Evolutionary conservation across 2,797 vertebrate species (phyloP).

Genomic region (Sebastiscus tertius): DNA sequence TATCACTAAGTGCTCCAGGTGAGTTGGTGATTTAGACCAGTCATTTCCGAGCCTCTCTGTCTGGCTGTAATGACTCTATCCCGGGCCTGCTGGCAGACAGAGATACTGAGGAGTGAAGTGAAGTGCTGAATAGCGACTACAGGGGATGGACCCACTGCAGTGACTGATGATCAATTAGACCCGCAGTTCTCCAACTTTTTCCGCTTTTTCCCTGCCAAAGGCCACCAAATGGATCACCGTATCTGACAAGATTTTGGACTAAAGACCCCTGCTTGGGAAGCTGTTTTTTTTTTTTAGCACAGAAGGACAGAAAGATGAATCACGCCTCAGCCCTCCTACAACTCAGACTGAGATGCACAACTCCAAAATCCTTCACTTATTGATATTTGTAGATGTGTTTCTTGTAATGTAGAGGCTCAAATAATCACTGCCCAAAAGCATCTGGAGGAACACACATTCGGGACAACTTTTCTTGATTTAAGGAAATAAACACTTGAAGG

Average conservation of each 20-base stretch:
- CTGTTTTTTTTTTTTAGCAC: not conserved
- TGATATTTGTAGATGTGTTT: not conserved
- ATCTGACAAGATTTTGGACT: constrained; percentile 29
- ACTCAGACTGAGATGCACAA: not conserved
- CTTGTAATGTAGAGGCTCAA: not conserved
- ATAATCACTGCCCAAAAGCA: not conserved
- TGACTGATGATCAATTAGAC: constrained; percentile 64
- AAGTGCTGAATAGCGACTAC: constrained; percentile 50
- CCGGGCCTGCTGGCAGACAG: constrained; percentile 53
- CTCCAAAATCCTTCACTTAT: not conserved
- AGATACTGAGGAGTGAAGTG: constrained; percentile 60
- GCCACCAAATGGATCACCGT: constrained; percentile 11
- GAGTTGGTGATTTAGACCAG: constrained; percentile 72
- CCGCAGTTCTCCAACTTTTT: constrained; percentile 5
- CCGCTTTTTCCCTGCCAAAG: not conserved
- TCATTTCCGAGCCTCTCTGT: constrained; percentile 61
- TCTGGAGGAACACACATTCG: not conserved
- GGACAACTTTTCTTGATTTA: not conserved
- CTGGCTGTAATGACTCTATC: constrained; percentile 65
- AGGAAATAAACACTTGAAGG: not conserved
- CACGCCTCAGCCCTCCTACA: not conserved
- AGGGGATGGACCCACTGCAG: constrained; percentile 45
- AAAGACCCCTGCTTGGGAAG: not conserved
- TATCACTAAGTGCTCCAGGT: constrained; percentile 70
- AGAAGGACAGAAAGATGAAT: not conserved